Evolutionary conservation across 2,797 vertebrate genomes (phyloP), one percentile per base, ranked within the genome.

Genomic region (Poeciliopsis gracilis): DNA sequence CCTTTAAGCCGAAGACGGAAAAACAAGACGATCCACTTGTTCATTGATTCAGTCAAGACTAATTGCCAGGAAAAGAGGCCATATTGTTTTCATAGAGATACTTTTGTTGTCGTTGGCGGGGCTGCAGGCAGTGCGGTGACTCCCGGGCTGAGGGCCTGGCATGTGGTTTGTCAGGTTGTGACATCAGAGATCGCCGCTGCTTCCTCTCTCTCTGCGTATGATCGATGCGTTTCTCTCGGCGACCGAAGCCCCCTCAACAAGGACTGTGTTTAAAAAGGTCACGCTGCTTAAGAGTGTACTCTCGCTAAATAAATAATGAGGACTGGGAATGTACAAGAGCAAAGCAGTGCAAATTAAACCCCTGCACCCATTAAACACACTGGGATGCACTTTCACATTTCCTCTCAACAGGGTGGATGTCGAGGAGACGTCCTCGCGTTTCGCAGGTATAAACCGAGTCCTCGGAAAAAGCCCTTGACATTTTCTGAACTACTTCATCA

Each of bases 11-110:
- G 23, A 57, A 46, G 84, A 88, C 70, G 73, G 87, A 88, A 92
- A 91, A 91, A 92, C 90, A 89, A 91, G 87, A 92, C 86, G 85
- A 93, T 94, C 88, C 92, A 90, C 86, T 85, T 73, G 72, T 81
- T 77, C 90, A 95, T 95, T 84, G 93, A 95, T 95, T 95, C 88
- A 90, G 92, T 94, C 93, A 90, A 91, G 87, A 91, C 93, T 95
- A 95, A 96, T 95, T 95, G 94, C 92, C 87, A 86, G 93, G 92
- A 95, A 95, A 90, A 87, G 84, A 88, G 81, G 81, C 88, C 80
- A 70, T 93, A 93, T 95, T 93, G 90, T 92, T 95, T 96, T 94
- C 93, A 91, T 90, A 85, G 81, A 82, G 88, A 84, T 89, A 89
- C 86, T 80, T 82, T 79, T 76, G 10, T 83, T 87, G 86, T 84